phyloP scores from a whole-genome alignment of 2,888 invertebrate genomes.

The Pristionchus fissidentatus region DNA sequence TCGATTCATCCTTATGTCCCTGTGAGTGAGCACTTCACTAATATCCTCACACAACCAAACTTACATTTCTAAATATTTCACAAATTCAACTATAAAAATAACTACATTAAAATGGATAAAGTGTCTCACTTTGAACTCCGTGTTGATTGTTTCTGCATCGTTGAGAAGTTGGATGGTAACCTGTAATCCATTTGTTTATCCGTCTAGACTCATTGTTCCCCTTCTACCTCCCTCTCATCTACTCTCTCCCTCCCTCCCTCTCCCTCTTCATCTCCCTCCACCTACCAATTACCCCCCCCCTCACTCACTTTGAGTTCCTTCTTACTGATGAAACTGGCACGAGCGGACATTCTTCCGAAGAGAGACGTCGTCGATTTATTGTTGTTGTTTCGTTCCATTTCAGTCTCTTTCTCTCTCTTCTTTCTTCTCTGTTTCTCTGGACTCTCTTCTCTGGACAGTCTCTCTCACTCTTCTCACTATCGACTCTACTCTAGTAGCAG shows the following conservation, averaged over 20 bases:
- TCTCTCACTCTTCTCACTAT: slow-evolving; percentile 7
- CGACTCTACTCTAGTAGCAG: slow-evolving; percentile 34
- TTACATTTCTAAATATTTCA: no score
- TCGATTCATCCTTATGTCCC: background rate
- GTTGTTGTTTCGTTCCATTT: slow-evolving; percentile 30
- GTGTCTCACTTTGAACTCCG: slow-evolving; percentile 69
- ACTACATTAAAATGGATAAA: background rate
- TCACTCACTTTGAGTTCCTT: slow-evolving; percentile 45
- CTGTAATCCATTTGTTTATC: background rate
- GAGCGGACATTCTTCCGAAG: slow-evolving; percentile 43
- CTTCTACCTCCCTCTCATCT: background rate
- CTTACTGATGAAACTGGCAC: slow-evolving; percentile 40
- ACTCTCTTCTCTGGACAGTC: background rate
- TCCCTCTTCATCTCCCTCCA: background rate
- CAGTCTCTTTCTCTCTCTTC: slow-evolving; percentile 16
- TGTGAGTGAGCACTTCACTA: no score
- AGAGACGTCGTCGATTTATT: slow-evolving; percentile 45
- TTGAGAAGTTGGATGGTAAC: slow-evolving; percentile 70
- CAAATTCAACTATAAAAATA: no score
- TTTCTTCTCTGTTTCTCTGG: slow-evolving; percentile 39
- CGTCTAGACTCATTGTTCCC: background rate
- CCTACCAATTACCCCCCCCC: background rate
- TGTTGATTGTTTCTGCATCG: slow-evolving; percentile 67
- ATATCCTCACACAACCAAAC: no score
- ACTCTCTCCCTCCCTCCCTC: background rate